Conservation (phyloP, 2,888 invertebrate genomes). For the Rugalucina vietnamica region DNA sequence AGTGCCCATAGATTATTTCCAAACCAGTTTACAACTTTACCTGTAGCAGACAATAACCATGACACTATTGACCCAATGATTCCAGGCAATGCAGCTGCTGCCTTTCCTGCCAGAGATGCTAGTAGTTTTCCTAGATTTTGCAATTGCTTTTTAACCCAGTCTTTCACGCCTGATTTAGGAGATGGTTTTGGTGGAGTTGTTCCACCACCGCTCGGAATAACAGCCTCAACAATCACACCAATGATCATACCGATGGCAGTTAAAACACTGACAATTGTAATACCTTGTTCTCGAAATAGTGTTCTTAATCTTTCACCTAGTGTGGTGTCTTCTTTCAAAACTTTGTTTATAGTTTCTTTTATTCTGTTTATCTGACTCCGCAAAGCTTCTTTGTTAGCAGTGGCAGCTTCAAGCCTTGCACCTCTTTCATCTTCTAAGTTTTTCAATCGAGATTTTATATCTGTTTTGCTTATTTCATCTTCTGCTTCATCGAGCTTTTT, state of each 20-base stretch:
- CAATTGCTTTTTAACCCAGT: slow-evolving; percentile 48
- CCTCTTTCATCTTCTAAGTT: neutral
- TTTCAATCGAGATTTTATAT: neutral
- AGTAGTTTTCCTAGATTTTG: slow-evolving; percentile 31
- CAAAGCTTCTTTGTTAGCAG: neutral
- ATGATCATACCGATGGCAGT: neutral
- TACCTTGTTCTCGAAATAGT: neutral
- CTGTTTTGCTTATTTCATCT: neutral
- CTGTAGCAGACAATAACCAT: slow-evolving; percentile 41
- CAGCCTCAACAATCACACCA: neutral
- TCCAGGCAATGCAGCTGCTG: slow-evolving; percentile 40
- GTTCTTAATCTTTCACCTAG: neutral
- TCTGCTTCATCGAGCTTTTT: neutral
- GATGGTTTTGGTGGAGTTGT: neutral
- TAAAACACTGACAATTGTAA: neutral
- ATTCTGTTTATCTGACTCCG: neutral
- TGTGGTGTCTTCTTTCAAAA: neutral
- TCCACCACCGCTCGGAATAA: neutral
- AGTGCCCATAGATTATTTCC: slow-evolving; percentile 42
- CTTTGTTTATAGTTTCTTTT: neutral
- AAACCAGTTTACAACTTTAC: slow-evolving; percentile 48
- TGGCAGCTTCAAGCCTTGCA: neutral
- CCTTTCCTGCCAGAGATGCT: slow-evolving; percentile 38
- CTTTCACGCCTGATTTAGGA: slow-evolving; percentile 17
- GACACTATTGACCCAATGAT: slow-evolving; percentile 45